Conservation (phyloP, 2,888 invertebrate species). For the Heliconius aoede region DNA sequence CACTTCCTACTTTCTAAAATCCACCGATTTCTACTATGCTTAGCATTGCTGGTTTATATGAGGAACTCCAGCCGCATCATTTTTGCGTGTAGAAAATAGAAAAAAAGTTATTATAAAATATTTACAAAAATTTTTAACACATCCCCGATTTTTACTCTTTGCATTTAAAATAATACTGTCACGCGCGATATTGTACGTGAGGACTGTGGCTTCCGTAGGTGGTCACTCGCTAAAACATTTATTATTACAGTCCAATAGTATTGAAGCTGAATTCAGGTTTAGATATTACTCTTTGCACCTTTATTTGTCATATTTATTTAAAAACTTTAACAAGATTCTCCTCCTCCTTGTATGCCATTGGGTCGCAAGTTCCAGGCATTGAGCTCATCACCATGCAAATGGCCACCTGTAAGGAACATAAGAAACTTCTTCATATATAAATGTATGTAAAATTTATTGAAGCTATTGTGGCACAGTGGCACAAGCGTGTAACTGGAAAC, state of each 20-base stretch:
- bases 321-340: too few relatives aligned
- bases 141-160: conserved; percentile 70
- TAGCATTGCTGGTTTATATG: too few relatives aligned
- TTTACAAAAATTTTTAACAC: conserved; percentile 63
- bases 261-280: neutral
- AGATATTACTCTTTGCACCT: neutral
- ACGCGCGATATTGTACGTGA: conserved; percentile 65
- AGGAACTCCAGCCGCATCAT: neutral
- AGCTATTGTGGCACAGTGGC: too few relatives aligned
- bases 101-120: neutral
- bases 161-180: conserved; percentile 77
- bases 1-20: neutral
- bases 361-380: neutral
- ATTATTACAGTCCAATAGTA: conserved; percentile 9
- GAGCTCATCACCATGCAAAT: neutral
- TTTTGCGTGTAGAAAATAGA: neutral
- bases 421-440: too few relatives aligned
- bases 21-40: too few relatives aligned
- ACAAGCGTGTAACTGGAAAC: too few relatives aligned
- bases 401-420: too few relatives aligned
- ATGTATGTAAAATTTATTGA: too few relatives aligned
- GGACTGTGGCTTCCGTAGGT: conserved; percentile 54
- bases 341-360: neutral
- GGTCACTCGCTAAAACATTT: conserved; percentile 15
- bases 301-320: neutral